Percentiles rank a stretch among this genome's conserved stretches.
Evolutionary conservation across 2,113 vertebrate species (phyloP).

Genomic region (Lepus americanus): DNA sequence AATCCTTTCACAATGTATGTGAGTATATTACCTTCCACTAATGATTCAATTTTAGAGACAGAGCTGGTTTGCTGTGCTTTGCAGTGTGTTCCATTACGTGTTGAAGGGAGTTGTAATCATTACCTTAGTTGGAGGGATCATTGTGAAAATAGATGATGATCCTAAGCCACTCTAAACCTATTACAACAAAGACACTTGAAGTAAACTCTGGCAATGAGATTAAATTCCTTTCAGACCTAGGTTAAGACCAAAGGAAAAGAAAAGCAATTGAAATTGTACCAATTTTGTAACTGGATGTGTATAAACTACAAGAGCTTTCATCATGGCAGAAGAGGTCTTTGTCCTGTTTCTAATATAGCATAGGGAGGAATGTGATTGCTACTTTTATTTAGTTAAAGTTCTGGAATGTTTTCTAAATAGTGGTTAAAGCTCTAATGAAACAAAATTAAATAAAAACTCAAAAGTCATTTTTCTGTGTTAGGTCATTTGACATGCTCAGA

Average conservation of each 20-base stretch:
- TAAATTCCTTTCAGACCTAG: slow-evolving; percentile 56
- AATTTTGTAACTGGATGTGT: slow-evolving; percentile 44
- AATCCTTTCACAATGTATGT: slow-evolving; percentile 39
- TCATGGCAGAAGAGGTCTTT: background rate
- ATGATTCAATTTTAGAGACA: slow-evolving; percentile 69
- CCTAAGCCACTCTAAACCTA: background rate
- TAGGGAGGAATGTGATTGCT: background rate
- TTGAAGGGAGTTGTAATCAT: slow-evolving; percentile 57
- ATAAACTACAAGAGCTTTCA: slow-evolving; percentile 22
- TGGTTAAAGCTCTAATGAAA: background rate
- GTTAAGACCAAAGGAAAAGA: slow-evolving; percentile 57
- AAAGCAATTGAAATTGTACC: slow-evolving; percentile 12
- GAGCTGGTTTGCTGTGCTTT: slow-evolving; percentile 13
- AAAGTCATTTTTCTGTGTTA: background rate
- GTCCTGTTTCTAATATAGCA: background rate
- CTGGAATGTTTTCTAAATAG: background rate
- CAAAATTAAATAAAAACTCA: background rate
- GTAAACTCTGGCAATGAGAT: background rate
- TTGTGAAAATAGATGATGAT: slow-evolving; percentile 74
- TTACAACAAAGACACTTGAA: slow-evolving; percentile 66
- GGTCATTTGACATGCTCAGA: background rate
- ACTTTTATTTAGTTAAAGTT: slow-evolving; percentile 32
- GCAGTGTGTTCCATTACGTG: background rate
- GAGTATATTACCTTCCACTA: slow-evolving; percentile 38
- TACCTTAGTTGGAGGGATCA: slow-evolving; percentile 65